Conservation (phyloP, 2,888 invertebrate species). For the Allophyes oxyacanthae region DNA sequence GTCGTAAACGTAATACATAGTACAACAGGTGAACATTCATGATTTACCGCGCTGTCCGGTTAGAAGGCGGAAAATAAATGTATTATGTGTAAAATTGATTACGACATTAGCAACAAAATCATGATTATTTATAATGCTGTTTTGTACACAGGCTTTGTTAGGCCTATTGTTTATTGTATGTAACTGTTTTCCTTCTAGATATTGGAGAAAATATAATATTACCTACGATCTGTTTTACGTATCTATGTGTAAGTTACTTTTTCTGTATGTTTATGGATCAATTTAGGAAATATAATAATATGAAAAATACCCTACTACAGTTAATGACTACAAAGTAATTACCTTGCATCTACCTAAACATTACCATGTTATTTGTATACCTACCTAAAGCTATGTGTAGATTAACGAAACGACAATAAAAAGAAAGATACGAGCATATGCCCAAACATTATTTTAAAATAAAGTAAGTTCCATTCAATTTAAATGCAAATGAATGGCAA, state of each 20-base stretch:
- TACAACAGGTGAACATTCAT: slow-evolving; percentile 55
- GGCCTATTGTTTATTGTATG: slow-evolving; percentile 24
- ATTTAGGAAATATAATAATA: too few species aligned
- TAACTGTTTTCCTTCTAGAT: too few species aligned
- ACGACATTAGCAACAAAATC: slow-evolving; percentile 40
- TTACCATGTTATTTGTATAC: too few species aligned
- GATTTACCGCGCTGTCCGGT: slow-evolving; percentile 46
- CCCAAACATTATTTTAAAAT: slow-evolving; percentile 24
- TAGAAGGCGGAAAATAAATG: slow-evolving; percentile 51
- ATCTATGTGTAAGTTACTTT: too few species aligned
- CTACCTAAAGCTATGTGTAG: too few species aligned
- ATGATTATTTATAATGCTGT: slow-evolving; percentile 37
- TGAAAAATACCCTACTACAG: too few species aligned
- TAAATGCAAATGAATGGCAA: slow-evolving; percentile 55
- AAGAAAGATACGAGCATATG: slow-evolving; percentile 13
- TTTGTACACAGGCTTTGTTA: slow-evolving; percentile 25
- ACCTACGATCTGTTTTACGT: too few species aligned
- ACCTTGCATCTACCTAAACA: too few species aligned
- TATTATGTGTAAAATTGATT: slow-evolving; percentile 52
- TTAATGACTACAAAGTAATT: too few species aligned
- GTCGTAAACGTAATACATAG: slow-evolving; percentile 46
- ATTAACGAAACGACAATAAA: slow-evolving; percentile 5
- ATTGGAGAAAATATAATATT: too few species aligned
- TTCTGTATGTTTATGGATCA: too few species aligned
- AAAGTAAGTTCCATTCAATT: slow-evolving; percentile 50